These are phyloP conservation scores for Hemicordylus capensis DNA, from an alignment of 2,113 vertebrate genomes.

Conservation along the genomic window DNA sequence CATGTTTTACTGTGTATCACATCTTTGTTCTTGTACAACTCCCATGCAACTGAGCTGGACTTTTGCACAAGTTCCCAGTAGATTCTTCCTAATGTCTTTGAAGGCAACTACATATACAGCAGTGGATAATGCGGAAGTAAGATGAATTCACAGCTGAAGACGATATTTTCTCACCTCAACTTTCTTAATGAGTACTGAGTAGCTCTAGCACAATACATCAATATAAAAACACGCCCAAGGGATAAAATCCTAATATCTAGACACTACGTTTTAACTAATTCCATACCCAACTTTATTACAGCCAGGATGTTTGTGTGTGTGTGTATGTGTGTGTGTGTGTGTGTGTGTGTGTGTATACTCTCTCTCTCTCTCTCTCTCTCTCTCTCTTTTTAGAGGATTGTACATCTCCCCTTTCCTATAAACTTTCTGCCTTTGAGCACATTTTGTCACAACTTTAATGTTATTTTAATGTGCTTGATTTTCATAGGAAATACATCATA, in stretches of 20 bases:
- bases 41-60: neutral
- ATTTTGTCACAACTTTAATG: conserved; percentile 72
- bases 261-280: conserved; percentile 55
- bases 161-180: conserved; percentile 38
- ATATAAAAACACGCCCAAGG: conserved; percentile 47
- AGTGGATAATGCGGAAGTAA: neutral
- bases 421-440: conserved; percentile 59
- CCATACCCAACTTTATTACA: conserved; percentile 48
- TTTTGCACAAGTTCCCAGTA: neutral
- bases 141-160: conserved; percentile 2
- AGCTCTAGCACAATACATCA: conserved; percentile 53
- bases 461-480: conserved; percentile 73
- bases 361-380: too few species aligned
- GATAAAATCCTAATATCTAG: conserved; percentile 44
- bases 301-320: too few species aligned
- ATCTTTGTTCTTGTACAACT: neutral
- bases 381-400: conserved; percentile 58
- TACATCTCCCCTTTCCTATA: conserved; percentile 51
- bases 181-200: conserved; percentile 63
- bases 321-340: too few species aligned
- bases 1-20: neutral
- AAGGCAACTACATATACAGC: too few species aligned
- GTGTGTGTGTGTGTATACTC: too few species aligned
- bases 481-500: conserved; percentile 71
- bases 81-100: neutral